Percentiles rank a stretch among this genome's conserved stretches.
These are phyloP conservation scores for Malacosoma neustria DNA, from an alignment of 2,888 invertebrate genomes.

Conservation along the genomic window DNA sequence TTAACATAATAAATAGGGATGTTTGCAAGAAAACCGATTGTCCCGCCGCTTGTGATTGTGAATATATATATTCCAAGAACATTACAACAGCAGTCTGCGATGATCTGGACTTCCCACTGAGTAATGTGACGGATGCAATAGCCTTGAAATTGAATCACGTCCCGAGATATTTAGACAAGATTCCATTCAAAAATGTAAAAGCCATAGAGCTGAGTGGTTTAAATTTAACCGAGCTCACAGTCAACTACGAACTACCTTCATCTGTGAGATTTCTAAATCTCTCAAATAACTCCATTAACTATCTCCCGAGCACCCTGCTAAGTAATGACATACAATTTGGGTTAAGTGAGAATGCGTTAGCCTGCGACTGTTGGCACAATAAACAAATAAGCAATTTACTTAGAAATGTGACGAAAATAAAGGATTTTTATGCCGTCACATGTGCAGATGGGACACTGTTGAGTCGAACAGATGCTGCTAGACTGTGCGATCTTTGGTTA, in stretches of 20 bases:
- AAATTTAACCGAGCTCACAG: conserved; percentile 1
- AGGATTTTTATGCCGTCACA: conserved; percentile 3
- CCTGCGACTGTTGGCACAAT: conserved; percentile 10
- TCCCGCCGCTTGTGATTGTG: conserved; percentile 9
- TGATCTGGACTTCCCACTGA: conserved; percentile 4
- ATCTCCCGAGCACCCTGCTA: conserved; percentile 4
- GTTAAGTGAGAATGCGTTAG: conserved; percentile 8
- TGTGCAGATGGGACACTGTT: conserved; percentile 7
- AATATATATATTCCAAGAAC: conserved; percentile 3
- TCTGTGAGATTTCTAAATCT: conserved; percentile 9
- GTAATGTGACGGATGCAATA: neutral
- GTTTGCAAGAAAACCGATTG: conserved; percentile 7
- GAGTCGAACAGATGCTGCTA: conserved; percentile 5
- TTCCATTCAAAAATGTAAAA: conserved; percentile 4
- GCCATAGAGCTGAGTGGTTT: conserved; percentile 4
- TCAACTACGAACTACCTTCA: conserved; percentile 1
- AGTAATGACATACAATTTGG: conserved; percentile 4
- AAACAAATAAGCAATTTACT: conserved; percentile 5
- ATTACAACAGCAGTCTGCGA: conserved; percentile 9
- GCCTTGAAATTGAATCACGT: neutral
- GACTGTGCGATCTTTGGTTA: conserved; percentile 19
- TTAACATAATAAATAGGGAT: conserved; percentile 2
- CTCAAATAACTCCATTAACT: conserved; percentile 6
- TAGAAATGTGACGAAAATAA: neutral
- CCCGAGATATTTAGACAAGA: neutral